Conservation (phyloP, 1,140 invertebrate genomes). For the Temnothorax curvispinosus region DNA sequence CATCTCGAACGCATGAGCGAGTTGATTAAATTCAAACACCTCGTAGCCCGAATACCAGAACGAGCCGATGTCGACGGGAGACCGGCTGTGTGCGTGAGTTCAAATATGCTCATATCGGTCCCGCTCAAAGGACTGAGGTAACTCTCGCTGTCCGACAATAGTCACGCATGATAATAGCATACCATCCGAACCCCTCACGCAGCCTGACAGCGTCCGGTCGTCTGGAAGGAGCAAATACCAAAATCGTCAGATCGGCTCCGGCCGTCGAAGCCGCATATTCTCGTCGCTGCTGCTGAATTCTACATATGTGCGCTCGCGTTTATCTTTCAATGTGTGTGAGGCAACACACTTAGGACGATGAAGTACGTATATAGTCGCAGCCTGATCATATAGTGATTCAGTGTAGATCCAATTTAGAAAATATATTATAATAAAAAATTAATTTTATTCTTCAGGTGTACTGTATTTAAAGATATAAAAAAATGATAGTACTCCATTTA, state of each 20-base stretch:
- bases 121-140: constrained; percentile 81
- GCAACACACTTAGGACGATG: background rate
- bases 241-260: constrained; percentile 65
- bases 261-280: background rate
- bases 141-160: constrained; percentile 81
- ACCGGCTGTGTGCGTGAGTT: constrained; percentile 74
- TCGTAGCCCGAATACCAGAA: constrained; percentile 82
- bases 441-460: background rate
- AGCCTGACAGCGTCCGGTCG: constrained; percentile 74
- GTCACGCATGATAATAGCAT: constrained; percentile 83
- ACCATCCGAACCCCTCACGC: constrained; percentile 75
- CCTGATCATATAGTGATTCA: background rate
- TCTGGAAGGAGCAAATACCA: constrained; percentile 80
- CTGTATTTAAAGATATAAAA: background rate
- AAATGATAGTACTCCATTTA: background rate
- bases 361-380: background rate
- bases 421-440: background rate
- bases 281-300: constrained; percentile 5
- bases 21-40: constrained; percentile 86
- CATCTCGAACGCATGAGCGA: constrained; percentile 82
- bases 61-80: constrained; percentile 71
- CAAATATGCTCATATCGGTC: constrained; percentile 85
- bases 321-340: background rate
- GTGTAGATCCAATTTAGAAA: background rate
- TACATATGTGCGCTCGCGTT: background rate